Base-by-base conservation (phyloP, 2,113 vertebrate genomes). In the Pogona vitticeps region DNA sequence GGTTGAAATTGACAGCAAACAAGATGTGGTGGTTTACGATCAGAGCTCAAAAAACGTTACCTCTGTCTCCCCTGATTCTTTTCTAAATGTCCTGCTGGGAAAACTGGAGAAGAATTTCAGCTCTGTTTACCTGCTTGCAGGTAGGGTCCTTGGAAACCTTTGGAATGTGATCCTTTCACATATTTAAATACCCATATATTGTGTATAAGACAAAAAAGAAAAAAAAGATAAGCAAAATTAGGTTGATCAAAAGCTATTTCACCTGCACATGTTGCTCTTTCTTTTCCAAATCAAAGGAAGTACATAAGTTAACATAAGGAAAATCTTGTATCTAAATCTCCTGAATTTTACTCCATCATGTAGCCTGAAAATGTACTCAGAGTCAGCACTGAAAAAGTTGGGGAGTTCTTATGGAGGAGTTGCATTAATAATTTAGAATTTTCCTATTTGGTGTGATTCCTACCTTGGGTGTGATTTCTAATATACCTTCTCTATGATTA, bases 11-110 rank as follows among this genome's bases (percentile, higher is more conserved):
- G 97, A 97, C 82, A 94, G 80, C 61, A 95, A 92, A 82, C 98
- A 98, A 94, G 97, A 98, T 83, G 98, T 99, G 20, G 98, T 99
- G 1, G 98, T 99, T 3, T 99, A 99, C 33, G 98, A 99, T 89
- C 98, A 99, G 93, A 98, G 96, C 92, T 98, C 98, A 23, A 94
- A 96, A 21, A 95, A 98, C 89, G 96, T 97, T 63, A 88, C 95
- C 0, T 93, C 96, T 61, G 95, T 98, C 20, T 94, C 97, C 28
- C 85, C 96, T 0, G 98, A 99, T 84, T 97, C 97, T 46, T 99
- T 99, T 95, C 97, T 99, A 87, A 96, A 96, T 84, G 97, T 99
- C 78, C 97, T 99, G 91, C 95, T 99, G 95, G 94, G 97, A 77
- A 99, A 99, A 92, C 97, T 99, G 95, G 97, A 98, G 97, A 97